Evolutionary conservation across 2,888 invertebrate genomes (phyloP), one percentile per base, ranked within the genome.

Genomic region (Tachina fera): DNA sequence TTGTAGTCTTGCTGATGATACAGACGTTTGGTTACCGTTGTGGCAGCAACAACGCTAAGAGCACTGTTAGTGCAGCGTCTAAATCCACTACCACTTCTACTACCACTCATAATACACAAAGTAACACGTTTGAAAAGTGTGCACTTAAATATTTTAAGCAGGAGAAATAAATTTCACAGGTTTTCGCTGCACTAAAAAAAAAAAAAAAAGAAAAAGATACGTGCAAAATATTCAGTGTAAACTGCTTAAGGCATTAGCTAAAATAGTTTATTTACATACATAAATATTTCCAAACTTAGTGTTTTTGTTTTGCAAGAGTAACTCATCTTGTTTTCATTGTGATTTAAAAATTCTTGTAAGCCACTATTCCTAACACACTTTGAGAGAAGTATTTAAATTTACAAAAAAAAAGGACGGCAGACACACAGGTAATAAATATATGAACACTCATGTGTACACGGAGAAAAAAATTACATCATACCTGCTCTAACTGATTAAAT

Each of bases 191-290:
- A n/a, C 9, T 41, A 61, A 49, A 61, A 51, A 19, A 13, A 19
- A 19, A 63, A 63, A 0, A 10, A 6, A 19, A 11, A 6, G n/a
- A 49, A 39, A 53, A 75, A n/a, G 31, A 45, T 67, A 51, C 39
- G 45, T 56, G 19, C 49, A 68, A 81, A 81, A 68, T 68, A 72
- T 84, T 19, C 72, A 77, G 72, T 77, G 77, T 68, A 81, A 84
- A 81, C 67, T 72, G 76, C 72, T 84, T 61, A 77, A 84, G 77
- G 67, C 80, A 84, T 84, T 84, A 72, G 47, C 70, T 61, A 58
- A 67, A 79, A 76, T 72, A 65, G 9, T 63, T 65, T 70, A 78
- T 68, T 60, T 77, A 61, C 51, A 83, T 77, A 68, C 49, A 41
- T 14, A 56, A 56, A 65, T 61, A 22, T 43, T 53, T 14, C 45